These are phyloP conservation scores for Mesochorus sp. DNA, from an alignment of 2,888 invertebrate species.

Conservation along the genomic window DNA sequence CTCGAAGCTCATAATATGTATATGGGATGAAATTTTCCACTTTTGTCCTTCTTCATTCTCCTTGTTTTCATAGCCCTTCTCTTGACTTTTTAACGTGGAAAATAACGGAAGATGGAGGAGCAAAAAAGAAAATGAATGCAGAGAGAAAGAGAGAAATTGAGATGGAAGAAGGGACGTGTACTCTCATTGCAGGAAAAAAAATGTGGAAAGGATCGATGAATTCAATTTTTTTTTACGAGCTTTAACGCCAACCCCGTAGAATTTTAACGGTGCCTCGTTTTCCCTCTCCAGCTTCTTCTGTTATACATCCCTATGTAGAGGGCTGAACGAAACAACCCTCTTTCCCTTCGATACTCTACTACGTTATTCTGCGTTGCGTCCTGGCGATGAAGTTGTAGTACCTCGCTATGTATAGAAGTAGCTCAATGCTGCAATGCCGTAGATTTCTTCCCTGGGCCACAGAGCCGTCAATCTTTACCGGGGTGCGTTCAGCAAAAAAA, in stretches of 20 bases:
- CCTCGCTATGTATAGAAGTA: background rate
- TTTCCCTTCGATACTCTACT: slow-evolving; percentile 55
- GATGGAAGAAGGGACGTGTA: background rate
- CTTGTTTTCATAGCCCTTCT: too few species aligned
- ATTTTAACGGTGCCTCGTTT: slow-evolving; percentile 71
- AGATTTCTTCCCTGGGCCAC: slow-evolving; percentile 6
- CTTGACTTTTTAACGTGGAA: background rate
- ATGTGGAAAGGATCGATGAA: slow-evolving; percentile 70
- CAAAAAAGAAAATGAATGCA: slow-evolving; percentile 22
- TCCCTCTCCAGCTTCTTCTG: slow-evolving; percentile 48
- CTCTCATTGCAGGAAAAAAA: slow-evolving; percentile 28
- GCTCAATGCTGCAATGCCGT: slow-evolving; percentile 17
- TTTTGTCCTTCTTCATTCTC: too few species aligned
- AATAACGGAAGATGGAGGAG: slow-evolving; percentile 29
- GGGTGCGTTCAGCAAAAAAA: slow-evolving; percentile 14
- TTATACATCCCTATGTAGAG: slow-evolving; percentile 28
- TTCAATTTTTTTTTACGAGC: slow-evolving; percentile 75
- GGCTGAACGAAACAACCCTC: slow-evolving; percentile 51
- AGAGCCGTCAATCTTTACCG: slow-evolving; percentile 46
- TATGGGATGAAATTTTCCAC: slow-evolving; percentile 17
- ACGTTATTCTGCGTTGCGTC: slow-evolving; percentile 52
- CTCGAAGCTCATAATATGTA: too few species aligned
- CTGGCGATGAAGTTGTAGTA: slow-evolving; percentile 22
- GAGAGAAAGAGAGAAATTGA: background rate
- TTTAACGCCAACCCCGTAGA: slow-evolving; percentile 69